Evolutionary conservation across 1,140 invertebrate genomes (phyloP).

Genomic region (Galendromus occidentalis): DNA sequence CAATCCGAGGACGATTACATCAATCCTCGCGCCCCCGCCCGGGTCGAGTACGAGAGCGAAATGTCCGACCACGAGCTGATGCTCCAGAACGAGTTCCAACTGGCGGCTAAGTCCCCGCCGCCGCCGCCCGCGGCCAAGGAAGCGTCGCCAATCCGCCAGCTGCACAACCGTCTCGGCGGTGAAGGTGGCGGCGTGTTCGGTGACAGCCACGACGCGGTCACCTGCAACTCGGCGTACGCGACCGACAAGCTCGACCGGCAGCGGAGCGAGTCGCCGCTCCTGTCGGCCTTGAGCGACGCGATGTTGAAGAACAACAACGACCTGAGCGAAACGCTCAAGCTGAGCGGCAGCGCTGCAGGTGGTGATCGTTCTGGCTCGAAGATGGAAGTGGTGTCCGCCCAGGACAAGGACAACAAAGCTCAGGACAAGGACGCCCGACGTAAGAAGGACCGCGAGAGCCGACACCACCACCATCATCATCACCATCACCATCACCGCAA

Average conservation of each 20-base stretch:
- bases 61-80: neutral
- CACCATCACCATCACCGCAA: conserved; percentile 14
- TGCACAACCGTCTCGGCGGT: no score
- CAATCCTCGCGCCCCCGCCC: neutral
- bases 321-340: neutral
- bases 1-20: conserved; percentile 2
- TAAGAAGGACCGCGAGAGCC: conserved; percentile 14
- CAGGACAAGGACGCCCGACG: conserved; percentile 11
- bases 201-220: no score
- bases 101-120: no score
- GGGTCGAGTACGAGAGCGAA: neutral
- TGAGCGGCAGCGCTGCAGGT: conserved; percentile 10
- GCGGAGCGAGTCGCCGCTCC: no score
- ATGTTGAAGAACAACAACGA: no score
- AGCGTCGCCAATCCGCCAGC: no score
- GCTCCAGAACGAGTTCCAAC: neutral
- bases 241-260: no score
- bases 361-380: neutral
- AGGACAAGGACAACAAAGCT: neutral
- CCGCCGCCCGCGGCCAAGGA: no score
- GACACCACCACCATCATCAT: conserved; percentile 15
- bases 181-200: no score
- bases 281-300: no score
- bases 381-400: neutral
- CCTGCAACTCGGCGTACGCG: no score